Evolutionary conservation across 2,888 invertebrate genomes (phyloP), one percentile per base, ranked within the genome.

Genomic region (Mythimna lalbum): DNA sequence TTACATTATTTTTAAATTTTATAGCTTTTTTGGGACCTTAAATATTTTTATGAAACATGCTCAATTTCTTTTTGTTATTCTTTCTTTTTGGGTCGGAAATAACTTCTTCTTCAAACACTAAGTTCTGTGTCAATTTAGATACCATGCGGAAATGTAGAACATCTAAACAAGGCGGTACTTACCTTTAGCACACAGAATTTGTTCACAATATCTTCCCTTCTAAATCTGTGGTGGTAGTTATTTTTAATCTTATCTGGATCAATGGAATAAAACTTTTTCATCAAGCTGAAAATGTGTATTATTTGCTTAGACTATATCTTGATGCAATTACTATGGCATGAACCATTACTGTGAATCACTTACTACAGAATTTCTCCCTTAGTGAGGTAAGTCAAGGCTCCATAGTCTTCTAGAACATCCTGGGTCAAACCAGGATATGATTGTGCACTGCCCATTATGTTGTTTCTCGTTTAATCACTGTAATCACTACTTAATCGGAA

Each of bases 131-230:
- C 19, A 31, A n/a, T 49, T 68, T n/a, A 27, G 14, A 52, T 75
- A 21, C 27, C 6, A 21, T 4, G 12, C 19, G 67, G 14, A 5
- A 36, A 49, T 47, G 1, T 31, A 17, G 6, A 31, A 43, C 39
- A 12, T 57, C 1, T 39, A 31, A 62, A 12, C 6, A 23, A 19
- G 39, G 5, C 19, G n/a, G n/a, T n/a, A n/a, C 5, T 57, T 74
- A 97, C 98, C 95, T 96, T 96, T 56, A 98, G 91, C 84, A 97
- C 97, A 9, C 97, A 96, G 92, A 98, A 97, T 76, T 96, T 95
- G 73, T 96, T 94, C 50, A 97, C 90, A 27, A 97, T 94, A 55
- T 95, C 92, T 43, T 96, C 93, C 76, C 90, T 94, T 31, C 92
- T 91, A 89, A 97, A 97, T 84, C 97, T 93, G 74, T 96, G 93